Conservation (phyloP, 2,113 vertebrate genomes). For the Origma solitaria region DNA sequence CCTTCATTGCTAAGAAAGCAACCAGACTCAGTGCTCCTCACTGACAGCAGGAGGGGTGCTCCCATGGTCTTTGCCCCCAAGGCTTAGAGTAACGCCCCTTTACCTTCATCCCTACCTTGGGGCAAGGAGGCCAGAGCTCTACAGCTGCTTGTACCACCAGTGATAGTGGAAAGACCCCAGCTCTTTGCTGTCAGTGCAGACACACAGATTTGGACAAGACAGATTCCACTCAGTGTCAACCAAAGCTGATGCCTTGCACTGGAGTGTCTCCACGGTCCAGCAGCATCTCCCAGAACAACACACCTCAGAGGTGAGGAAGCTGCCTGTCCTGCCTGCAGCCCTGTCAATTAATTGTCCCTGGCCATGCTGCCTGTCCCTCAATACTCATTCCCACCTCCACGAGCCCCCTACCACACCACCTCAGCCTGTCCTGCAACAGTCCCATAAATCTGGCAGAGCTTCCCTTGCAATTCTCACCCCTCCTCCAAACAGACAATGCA, state of each 20-base stretch:
- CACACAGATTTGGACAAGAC: neutral
- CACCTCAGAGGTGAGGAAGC: neutral
- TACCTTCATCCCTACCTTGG: neutral
- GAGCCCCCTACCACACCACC: neutral
- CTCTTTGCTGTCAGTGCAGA: neutral
- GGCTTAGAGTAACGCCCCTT: neutral
- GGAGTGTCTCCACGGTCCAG: neutral
- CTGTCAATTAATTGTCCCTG: neutral
- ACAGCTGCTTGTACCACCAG: neutral
- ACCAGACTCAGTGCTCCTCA: neutral
- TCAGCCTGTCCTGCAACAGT: neutral
- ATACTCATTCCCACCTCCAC: neutral
- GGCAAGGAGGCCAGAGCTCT: neutral
- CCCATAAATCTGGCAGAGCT: accelerated
- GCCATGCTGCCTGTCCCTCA: neutral
- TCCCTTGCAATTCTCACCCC: neutral
- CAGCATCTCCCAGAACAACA: neutral
- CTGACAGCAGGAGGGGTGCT: neutral
- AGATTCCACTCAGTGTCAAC: neutral
- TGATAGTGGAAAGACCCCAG: neutral
- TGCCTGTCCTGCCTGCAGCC: neutral
- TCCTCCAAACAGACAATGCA: neutral
- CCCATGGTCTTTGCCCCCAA: neutral
- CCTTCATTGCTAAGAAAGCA: neutral
- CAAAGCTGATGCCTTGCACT: neutral